These are phyloP conservation scores for Dendrolimus punctatus DNA, from an alignment of 1,140 invertebrate genomes.

Conservation along the genomic window DNA sequence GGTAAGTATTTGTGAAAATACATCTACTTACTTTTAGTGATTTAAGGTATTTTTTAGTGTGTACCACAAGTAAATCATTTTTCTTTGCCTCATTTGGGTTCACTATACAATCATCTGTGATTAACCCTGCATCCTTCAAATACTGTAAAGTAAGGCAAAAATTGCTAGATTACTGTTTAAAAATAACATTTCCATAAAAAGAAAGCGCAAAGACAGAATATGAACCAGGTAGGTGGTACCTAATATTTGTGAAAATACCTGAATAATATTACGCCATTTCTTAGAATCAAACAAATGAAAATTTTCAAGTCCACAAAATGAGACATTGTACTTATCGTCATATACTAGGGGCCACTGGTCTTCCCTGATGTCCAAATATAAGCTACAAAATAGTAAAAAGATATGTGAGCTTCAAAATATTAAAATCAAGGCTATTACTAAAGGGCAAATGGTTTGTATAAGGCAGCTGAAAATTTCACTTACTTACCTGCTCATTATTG, in stretches of 20 bases:
- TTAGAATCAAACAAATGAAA: constrained; percentile 91
- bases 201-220: no score
- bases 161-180: constrained; percentile 1
- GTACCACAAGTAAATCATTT: constrained; percentile 80
- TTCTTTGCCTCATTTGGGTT: constrained; percentile 80
- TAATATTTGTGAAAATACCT: constrained; percentile 59
- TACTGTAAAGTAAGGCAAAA: constrained; percentile 64
- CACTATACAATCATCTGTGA: constrained; percentile 72
- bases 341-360: constrained; percentile 83
- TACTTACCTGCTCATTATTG: constrained; percentile 25
- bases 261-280: constrained; percentile 86
- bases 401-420: background rate
- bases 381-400: constrained; percentile 26
- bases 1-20: background rate
- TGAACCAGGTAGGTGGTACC: no score
- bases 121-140: constrained; percentile 70
- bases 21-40: constrained; percentile 74
- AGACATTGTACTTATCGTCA: constrained; percentile 84
- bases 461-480: background rate
- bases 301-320: constrained; percentile 85
- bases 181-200: constrained; percentile 3
- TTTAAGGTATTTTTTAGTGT: constrained; percentile 81
- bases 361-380: constrained; percentile 61
- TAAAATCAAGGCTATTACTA: background rate
- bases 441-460: background rate